Percentiles rank a stretch among this genome's conserved stretches.
Evolutionary conservation across 2,113 vertebrate genomes (phyloP).

Genomic region (Hemibagrus wyckioides): DNA sequence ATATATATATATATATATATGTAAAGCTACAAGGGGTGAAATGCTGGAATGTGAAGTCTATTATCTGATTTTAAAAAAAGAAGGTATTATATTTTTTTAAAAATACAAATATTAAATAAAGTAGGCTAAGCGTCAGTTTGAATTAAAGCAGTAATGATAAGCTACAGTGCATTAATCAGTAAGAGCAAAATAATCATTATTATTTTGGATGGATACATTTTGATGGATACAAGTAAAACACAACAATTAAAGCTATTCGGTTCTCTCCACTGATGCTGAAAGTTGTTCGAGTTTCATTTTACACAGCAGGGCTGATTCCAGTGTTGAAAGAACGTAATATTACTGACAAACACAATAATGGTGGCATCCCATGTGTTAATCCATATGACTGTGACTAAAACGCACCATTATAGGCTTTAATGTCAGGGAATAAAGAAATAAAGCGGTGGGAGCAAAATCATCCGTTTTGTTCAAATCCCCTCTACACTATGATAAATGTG

Average conservation of each 20-base stretch:
- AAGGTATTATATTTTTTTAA: not conserved
- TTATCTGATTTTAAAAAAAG: not conserved
- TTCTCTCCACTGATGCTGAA: not conserved
- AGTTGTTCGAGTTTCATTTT: not conserved
- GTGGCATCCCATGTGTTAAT: constrained; percentile 11
- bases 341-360: constrained; percentile 1
- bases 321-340: constrained; percentile 19
- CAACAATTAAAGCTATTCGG: not conserved
- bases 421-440: constrained; percentile 29
- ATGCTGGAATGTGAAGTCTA: not conserved
- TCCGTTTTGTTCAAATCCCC: constrained; percentile 17
- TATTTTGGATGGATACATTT: not conserved
- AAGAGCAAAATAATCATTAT: not conserved
- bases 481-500: constrained; percentile 33
- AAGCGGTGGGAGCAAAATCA: constrained; percentile 2
- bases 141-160: not conserved
- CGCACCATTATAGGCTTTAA: not conserved
- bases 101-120: not conserved
- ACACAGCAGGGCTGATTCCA: not conserved
- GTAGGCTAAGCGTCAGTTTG: not conserved
- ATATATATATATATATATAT: constrained; percentile 6
- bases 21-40: not conserved
- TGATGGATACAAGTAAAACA: not conserved
- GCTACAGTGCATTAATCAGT: not conserved
- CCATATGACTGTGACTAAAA: not conserved